Evolutionary conservation across 2,888 invertebrate genomes (phyloP).

Genomic region (Drosophila affinis): DNA sequence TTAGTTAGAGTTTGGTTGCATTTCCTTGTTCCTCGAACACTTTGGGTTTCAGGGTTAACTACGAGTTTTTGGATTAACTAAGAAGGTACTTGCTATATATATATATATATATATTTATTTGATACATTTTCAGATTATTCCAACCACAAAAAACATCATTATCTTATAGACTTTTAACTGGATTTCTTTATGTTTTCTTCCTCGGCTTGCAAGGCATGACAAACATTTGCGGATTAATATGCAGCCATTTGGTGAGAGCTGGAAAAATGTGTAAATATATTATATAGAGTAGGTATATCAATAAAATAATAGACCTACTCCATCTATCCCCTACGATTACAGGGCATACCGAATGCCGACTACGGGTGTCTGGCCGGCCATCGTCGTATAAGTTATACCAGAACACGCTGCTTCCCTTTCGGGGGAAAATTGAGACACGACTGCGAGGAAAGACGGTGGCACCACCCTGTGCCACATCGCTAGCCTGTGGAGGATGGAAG

Average conservation of each 20-base stretch:
- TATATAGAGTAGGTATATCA: neutral
- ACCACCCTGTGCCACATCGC: constrained; percentile 32
- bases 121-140: neutral
- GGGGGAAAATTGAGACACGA: constrained; percentile 16
- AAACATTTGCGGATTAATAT: constrained; percentile 44
- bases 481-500: constrained; percentile 9
- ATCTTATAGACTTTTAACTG: neutral
- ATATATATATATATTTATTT: neutral
- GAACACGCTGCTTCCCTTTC: constrained; percentile 27
- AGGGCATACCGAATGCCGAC: constrained; percentile 33
- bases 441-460: constrained; percentile 32
- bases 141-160: too few relatives aligned
- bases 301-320: constrained; percentile 18
- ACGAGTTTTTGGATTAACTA: too few relatives aligned
- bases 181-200: neutral
- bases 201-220: constrained; percentile 34
- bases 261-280: neutral
- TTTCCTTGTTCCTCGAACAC: neutral
- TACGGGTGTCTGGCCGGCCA: constrained; percentile 17
- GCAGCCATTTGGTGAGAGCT: constrained; percentile 58
- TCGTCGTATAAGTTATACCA: constrained; percentile 39
- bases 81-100: too few relatives aligned
- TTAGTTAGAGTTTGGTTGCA: neutral
- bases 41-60: neutral
- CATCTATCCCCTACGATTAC: constrained; percentile 35